phyloP scores from a whole-genome alignment of 1,140 invertebrate genomes.

The Zaprionus africanus region DNA sequence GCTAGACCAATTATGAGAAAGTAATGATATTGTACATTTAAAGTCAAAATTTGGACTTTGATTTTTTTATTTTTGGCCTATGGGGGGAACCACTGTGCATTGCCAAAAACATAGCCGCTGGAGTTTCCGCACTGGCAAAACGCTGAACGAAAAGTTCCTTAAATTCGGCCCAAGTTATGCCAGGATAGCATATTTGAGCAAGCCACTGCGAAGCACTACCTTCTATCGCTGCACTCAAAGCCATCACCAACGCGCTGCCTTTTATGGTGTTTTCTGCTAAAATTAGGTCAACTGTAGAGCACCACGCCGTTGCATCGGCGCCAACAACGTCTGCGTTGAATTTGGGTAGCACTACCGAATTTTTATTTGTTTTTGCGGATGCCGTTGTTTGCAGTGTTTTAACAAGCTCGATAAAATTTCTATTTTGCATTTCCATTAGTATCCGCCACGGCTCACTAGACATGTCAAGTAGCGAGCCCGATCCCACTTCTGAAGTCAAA shows the following conservation, averaged over 20 bases:
- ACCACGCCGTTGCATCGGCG: no score
- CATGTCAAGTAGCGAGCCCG: no score
- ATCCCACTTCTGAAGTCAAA: background rate
- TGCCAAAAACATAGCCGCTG: no score
- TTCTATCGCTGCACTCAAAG: slow-evolving; percentile 24
- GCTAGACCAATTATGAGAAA: no score
- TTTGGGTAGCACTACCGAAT: slow-evolving; percentile 19
- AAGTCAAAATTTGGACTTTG: no score
- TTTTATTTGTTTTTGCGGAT: slow-evolving; percentile 6
- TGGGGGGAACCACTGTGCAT: no score
- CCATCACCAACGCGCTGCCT: slow-evolving; percentile 15
- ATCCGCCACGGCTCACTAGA: background rate
- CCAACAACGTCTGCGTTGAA: slow-evolving; percentile 12
- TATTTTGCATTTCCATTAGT: slow-evolving; percentile 17
- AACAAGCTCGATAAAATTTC: slow-evolving; percentile 22
- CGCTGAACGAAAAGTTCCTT: slow-evolving; percentile 6
- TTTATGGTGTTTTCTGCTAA: no score
- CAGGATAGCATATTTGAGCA: slow-evolving; percentile 22
- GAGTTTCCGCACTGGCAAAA: background rate
- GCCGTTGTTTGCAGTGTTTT: slow-evolving; percentile 10
- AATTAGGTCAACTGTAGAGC: background rate
- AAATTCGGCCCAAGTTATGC: slow-evolving; percentile 18
- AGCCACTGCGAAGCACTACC: slow-evolving; percentile 36
- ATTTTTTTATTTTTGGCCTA: no score
- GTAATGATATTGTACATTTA: no score